These are phyloP conservation scores for Antrozous pallidus DNA, from an alignment of 2,797 vertebrate genomes.

Conservation along the genomic window DNA sequence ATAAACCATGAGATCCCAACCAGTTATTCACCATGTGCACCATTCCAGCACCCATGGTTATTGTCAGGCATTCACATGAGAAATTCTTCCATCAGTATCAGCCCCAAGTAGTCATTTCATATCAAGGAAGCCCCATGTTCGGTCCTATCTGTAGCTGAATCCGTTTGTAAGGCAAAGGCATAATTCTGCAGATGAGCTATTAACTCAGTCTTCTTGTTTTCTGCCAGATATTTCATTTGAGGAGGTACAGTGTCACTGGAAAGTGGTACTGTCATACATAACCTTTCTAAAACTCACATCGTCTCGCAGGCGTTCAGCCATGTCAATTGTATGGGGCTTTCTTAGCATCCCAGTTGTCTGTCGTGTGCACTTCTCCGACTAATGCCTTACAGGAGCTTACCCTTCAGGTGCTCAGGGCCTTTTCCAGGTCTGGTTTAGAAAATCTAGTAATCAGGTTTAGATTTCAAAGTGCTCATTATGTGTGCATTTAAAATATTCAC, in stretches of 20 bases:
- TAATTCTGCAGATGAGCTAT: neutral
- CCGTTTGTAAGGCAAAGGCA: neutral
- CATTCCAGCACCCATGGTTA: neutral
- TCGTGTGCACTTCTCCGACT: neutral
- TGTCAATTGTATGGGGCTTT: neutral
- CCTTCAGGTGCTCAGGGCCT: neutral
- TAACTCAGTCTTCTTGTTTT: neutral
- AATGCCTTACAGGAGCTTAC: neutral
- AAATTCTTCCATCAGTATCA: neutral
- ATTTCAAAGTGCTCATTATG: slow-evolving; percentile 2
- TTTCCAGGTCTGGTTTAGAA: neutral
- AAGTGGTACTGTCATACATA: neutral
- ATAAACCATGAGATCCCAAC: neutral
- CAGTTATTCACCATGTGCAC: neutral
- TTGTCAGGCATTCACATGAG: neutral
- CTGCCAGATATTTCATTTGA: neutral
- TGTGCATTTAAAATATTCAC: neutral
- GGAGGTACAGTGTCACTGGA: neutral
- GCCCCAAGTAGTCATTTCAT: neutral
- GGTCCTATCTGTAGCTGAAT: neutral
- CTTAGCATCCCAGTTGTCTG: neutral
- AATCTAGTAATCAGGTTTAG: neutral
- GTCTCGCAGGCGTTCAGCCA: neutral
- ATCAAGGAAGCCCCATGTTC: neutral
- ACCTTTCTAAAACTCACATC: neutral